A percentile compares a stretch with the other conserved stretches of the same genome.
These are phyloP conservation scores for Augochlorella aurata DNA, from an alignment of 2,888 invertebrate genomes.

Conservation along the genomic window DNA sequence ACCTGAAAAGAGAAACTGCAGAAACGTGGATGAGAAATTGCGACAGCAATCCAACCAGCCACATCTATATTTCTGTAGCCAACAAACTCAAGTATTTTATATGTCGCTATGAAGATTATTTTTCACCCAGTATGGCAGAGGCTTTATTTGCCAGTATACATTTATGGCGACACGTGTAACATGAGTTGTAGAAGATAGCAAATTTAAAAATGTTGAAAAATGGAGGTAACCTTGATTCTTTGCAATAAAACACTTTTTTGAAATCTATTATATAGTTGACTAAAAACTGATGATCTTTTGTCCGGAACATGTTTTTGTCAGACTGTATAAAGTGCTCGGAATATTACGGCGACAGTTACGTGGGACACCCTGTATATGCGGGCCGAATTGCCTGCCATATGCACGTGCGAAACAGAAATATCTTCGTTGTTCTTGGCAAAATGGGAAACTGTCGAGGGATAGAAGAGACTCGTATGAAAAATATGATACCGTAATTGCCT, in stretches of 20 bases:
- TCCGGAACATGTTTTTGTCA: too few relatives aligned
- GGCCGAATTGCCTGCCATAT: not conserved
- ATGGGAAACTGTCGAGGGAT: not conserved
- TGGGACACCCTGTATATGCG: not conserved
- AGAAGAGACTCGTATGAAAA: not conserved
- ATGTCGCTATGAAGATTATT: not conserved
- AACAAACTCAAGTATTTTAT: not conserved
- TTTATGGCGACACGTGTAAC: not conserved
- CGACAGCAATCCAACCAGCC: too few relatives aligned
- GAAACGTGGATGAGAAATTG: too few relatives aligned
- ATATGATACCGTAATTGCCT: not conserved
- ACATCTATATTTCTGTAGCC: not conserved
- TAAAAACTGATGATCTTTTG: too few relatives aligned
- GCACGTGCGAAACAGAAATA: not conserved
- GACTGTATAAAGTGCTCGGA: too few relatives aligned
- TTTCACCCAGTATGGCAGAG: not conserved
- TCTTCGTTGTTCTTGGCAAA: not conserved
- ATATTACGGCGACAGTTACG: too few relatives aligned
- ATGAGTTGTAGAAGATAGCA: not conserved
- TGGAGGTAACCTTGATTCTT: too few relatives aligned
- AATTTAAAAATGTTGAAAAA: not conserved
- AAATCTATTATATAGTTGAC: too few relatives aligned
- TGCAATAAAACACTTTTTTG: too few relatives aligned
- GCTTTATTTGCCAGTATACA: not conserved
- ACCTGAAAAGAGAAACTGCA: too few relatives aligned